Evolutionary conservation across 2,888 invertebrate genomes (phyloP), one percentile per base, ranked within the genome.

Genomic region (Tachystola acroxantha): DNA sequence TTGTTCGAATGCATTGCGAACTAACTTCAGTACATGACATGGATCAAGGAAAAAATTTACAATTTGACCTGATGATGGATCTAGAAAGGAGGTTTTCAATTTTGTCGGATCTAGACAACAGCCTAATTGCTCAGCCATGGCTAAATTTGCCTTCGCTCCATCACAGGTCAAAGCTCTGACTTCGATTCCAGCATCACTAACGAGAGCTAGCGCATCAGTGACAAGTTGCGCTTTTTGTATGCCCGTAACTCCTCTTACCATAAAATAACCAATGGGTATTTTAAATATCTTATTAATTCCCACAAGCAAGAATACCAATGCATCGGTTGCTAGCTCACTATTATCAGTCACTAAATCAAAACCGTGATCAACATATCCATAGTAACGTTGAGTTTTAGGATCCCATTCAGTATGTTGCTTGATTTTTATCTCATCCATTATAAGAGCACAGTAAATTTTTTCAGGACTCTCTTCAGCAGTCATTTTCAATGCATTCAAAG

Each of bases 151-250:
- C 7, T 45, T 35, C 24, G 45, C 46, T 0, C 49, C 53, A 32
- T 56, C 50, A 34, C 44, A 53, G 1, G 56, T 56, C n/a, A 53
- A 3, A 1, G 50, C 40, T 26, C 31, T 39, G 2, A 53, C 29
- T 9, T 22, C 19, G 1, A 56, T 12, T 6, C 39, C 44, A 6
- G 16, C 11, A 22, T 40, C 40, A 10, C 27, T 6, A n/a, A 29
- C 31, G 1, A 42, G 10, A 10, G 36, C 10, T 11, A 42, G 20
- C 1, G 37, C 36, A 13, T 28, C 20, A 1, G 3, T 20, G 1
- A 42, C 26, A n/a, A 36, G 6, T 4, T 7, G 13, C 2, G 26
- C 31, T 13, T 32, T 31, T 9, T 32, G 26, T 9, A 24, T 27
- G 26, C 13, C 36, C 2, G 2, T 31, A 1, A 14, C 26, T 3